Conservation (phyloP, 2,797 vertebrate genomes). For the Poeciliopsis infans region DNA sequence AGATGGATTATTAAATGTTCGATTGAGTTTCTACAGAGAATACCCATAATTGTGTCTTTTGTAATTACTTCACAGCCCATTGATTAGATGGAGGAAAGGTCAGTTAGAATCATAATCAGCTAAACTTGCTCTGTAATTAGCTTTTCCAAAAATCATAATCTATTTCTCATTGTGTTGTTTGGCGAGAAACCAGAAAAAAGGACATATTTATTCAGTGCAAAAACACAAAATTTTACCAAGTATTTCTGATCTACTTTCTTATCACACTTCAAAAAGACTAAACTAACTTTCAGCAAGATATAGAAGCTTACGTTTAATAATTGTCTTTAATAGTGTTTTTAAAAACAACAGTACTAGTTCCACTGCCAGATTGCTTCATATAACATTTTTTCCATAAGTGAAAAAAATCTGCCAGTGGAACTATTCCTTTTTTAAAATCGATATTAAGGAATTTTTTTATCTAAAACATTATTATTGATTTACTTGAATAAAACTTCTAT, state of each 20-base stretch:
- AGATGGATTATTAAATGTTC: slow-evolving; percentile 54
- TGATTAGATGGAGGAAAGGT: slow-evolving; percentile 64
- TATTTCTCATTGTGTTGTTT: slow-evolving; percentile 41
- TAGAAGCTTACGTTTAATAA: neutral
- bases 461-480: no score
- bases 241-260: no score
- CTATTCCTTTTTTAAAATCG: no score
- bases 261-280: no score
- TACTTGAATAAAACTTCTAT: no score
- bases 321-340: no score
- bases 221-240: no score
- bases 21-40: slow-evolving; percentile 51
- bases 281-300: neutral
- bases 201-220: neutral
- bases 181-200: slow-evolving; percentile 27
- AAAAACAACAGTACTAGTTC: no score
- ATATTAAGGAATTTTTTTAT: no score
- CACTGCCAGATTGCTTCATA: no score
- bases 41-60: slow-evolving; percentile 60
- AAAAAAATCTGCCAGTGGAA: no score
- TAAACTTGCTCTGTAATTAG: slow-evolving; percentile 60
- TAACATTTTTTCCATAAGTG: no score
- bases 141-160: slow-evolving; percentile 46
- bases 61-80: slow-evolving; percentile 66
- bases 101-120: slow-evolving; percentile 58